Percentiles rank a stretch among this genome's conserved stretches.
These are phyloP conservation scores for Hylaeus anthracinus DNA, from an alignment of 1,140 invertebrate species.

Conservation along the genomic window DNA sequence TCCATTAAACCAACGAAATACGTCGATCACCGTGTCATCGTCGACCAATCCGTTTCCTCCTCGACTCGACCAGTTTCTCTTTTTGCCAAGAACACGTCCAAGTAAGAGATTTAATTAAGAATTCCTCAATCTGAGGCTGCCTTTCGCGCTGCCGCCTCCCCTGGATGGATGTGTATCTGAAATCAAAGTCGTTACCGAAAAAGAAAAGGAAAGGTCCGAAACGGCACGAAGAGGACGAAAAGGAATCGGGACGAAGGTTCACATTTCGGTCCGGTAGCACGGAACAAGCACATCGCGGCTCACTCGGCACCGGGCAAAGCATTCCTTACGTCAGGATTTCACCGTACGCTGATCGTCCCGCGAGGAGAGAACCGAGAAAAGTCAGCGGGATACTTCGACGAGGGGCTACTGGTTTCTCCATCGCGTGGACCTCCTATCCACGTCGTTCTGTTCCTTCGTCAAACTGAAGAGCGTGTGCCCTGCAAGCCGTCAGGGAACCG, in stretches of 20 bases:
- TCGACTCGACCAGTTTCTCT: background rate
- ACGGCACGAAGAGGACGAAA: constrained; percentile 14
- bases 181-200: constrained; percentile 54
- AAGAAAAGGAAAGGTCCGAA: constrained; percentile 10
- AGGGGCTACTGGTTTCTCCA: constrained; percentile 74
- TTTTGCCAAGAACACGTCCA: constrained; percentile 8
- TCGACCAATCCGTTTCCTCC: no score
- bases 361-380: constrained; percentile 67
- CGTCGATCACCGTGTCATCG: no score
- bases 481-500: constrained; percentile 36
- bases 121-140: constrained; percentile 50
- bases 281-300: constrained; percentile 34
- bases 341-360: constrained; percentile 64
- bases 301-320: constrained; percentile 70
- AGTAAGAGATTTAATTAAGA: constrained; percentile 53
- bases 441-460: constrained; percentile 52
- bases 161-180: constrained; percentile 48
- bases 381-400: constrained; percentile 75
- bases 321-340: constrained; percentile 74
- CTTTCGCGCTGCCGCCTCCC: constrained; percentile 33
- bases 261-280: constrained; percentile 54
- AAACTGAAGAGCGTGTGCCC: constrained; percentile 49
- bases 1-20: no score
- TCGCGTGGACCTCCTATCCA: constrained; percentile 32
- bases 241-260: constrained; percentile 27